A percentile compares a stretch with the other conserved stretches of the same genome.
These are phyloP conservation scores for Darevskia mixta DNA, from an alignment of 2,797 vertebrate genomes.

Conservation along the genomic window DNA sequence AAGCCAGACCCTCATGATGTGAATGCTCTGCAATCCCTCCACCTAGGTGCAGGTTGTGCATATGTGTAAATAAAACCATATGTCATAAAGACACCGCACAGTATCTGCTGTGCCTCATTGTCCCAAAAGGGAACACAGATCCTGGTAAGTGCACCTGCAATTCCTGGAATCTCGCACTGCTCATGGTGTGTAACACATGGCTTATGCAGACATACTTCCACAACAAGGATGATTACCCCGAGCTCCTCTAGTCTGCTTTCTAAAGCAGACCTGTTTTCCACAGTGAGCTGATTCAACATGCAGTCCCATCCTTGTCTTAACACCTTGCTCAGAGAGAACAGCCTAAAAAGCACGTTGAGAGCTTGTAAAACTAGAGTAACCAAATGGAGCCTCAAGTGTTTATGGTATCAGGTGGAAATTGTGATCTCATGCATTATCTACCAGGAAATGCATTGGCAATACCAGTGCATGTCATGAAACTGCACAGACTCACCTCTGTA, in stretches of 20 bases:
- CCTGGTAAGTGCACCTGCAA: too few species aligned
- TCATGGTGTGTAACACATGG: too few species aligned
- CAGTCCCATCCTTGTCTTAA: neutral
- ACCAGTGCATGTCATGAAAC: neutral
- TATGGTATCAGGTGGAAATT: neutral
- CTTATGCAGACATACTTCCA: neutral
- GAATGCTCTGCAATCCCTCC: too few species aligned
- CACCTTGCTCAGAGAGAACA: neutral
- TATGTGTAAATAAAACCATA: too few species aligned
- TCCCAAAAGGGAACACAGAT: too few species aligned
- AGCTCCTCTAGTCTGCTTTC: neutral
- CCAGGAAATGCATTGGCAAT: neutral
- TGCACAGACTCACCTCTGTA: neutral
- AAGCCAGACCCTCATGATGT: too few species aligned
- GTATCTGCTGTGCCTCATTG: too few species aligned
- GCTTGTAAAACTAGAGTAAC: neutral
- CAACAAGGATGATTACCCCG: neutral
- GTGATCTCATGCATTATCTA: neutral
- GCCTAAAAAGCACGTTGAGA: neutral
- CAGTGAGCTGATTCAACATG: neutral
- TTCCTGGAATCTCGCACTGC: too few species aligned
- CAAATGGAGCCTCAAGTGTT: neutral
- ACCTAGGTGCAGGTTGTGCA: too few species aligned
- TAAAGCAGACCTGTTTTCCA: neutral
- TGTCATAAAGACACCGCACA: too few species aligned